Conservation (phyloP, 2,113 vertebrate genomes). For the Tychaedon coryphoeus region DNA sequence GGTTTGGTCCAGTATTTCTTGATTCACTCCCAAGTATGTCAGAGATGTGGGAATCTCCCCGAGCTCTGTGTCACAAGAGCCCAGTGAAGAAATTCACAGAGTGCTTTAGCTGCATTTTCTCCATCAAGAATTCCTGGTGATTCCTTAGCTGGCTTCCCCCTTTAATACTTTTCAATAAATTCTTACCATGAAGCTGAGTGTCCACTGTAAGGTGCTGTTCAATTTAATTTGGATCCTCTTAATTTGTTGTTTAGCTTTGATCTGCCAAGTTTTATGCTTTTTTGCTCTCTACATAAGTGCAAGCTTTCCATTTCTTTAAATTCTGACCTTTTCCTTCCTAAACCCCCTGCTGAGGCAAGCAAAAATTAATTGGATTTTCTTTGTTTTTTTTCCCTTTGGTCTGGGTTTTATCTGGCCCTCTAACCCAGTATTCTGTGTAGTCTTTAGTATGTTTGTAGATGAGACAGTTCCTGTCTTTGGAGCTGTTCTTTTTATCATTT, state of each 20-base stretch:
- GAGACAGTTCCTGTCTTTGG: background rate
- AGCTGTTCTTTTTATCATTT: background rate
- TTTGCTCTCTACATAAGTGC: background rate
- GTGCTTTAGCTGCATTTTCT: background rate
- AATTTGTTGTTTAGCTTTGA: background rate
- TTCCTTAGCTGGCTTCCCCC: background rate
- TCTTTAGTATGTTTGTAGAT: background rate
- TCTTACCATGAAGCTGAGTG: background rate
- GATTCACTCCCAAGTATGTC: background rate
- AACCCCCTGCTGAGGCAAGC: background rate
- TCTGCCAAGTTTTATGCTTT: background rate
- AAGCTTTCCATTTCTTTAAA: background rate
- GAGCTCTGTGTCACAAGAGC: background rate
- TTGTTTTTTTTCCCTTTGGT: background rate
- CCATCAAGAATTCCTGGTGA: background rate
- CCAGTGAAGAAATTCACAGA: background rate
- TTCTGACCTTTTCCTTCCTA: background rate
- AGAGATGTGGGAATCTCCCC: background rate
- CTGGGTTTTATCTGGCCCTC: background rate
- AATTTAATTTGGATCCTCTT: background rate
- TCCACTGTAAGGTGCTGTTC: background rate
- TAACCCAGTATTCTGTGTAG: background rate
- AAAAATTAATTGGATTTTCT: background rate
- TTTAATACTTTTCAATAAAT: background rate
- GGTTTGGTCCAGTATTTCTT: background rate